Evolutionary conservation across 2,113 vertebrate species (phyloP).

Genomic region (Cinclus cinclus): DNA sequence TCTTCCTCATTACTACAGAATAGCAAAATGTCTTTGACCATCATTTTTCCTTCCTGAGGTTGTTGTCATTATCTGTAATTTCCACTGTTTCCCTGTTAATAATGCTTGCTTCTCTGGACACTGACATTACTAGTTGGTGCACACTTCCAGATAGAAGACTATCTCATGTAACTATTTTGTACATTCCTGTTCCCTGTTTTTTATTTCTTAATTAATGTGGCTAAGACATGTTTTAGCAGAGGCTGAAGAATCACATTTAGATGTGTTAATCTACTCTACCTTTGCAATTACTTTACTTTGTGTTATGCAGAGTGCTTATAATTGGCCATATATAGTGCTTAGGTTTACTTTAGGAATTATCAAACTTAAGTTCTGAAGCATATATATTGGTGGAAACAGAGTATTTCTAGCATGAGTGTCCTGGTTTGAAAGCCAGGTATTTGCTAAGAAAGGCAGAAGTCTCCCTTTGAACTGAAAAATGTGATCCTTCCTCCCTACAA

Average conservation of each 20-base stretch:
- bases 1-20: neutral
- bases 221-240: conserved; percentile 45
- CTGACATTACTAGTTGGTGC: neutral
- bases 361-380: neutral
- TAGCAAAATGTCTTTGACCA: neutral
- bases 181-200: neutral
- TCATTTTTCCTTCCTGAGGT: neutral
- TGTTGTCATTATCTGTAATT: conserved; percentile 7
- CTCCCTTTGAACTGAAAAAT: too few species aligned
- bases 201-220: conserved; percentile 10
- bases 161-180: neutral
- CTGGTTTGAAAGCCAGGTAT: too few species aligned
- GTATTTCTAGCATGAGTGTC: neutral
- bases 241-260: conserved; percentile 20
- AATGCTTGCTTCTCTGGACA: neutral
- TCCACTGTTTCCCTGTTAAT: neutral
- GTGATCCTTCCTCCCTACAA: too few species aligned
- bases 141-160: neutral
- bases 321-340: conserved; percentile 35
- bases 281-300: conserved; percentile 28
- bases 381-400: neutral
- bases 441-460: too few species aligned
- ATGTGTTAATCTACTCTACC: conserved; percentile 26
- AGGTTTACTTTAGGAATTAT: conserved; percentile 42
- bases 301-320: conserved; percentile 2